Conservation (phyloP, 2,797 vertebrate species). For the Esox masquinongy region DNA sequence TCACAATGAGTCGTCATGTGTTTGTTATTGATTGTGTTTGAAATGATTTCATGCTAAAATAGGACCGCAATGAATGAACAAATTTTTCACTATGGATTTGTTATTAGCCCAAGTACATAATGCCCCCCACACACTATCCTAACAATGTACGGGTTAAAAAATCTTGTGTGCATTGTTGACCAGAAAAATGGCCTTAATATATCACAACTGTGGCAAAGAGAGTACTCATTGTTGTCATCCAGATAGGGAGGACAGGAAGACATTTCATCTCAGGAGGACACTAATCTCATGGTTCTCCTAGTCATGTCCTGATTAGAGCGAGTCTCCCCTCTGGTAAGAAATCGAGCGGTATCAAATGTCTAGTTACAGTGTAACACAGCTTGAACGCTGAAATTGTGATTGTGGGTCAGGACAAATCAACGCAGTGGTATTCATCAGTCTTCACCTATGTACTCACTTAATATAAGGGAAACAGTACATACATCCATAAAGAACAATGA, state of each 20-base stretch:
- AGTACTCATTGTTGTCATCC: too few species aligned
- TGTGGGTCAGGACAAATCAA: background rate
- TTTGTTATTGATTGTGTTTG: conserved; percentile 45
- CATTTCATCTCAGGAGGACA: too few species aligned
- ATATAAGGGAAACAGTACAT: too few species aligned
- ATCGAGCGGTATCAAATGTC: background rate
- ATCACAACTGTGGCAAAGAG: too few species aligned
- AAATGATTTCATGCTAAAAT: conserved; percentile 24
- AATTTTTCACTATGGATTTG: background rate
- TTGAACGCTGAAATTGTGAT: background rate
- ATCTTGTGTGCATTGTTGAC: background rate
- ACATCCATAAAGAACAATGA: too few species aligned
- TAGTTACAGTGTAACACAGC: background rate
- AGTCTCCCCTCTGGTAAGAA: background rate
- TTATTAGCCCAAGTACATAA: background rate
- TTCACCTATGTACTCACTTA: too few species aligned
- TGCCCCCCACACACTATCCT: background rate
- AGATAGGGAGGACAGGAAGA: too few species aligned
- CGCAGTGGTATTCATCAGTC: too few species aligned
- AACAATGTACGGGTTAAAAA: background rate
- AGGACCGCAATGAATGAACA: background rate
- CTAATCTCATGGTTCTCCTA: background rate
- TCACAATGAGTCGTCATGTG: conserved; percentile 36
- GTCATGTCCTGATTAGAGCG: background rate
- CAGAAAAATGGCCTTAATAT: background rate